phyloP scores from a whole-genome alignment of 2,113 vertebrate species.

The Nothobranchius kuhntae region DNA sequence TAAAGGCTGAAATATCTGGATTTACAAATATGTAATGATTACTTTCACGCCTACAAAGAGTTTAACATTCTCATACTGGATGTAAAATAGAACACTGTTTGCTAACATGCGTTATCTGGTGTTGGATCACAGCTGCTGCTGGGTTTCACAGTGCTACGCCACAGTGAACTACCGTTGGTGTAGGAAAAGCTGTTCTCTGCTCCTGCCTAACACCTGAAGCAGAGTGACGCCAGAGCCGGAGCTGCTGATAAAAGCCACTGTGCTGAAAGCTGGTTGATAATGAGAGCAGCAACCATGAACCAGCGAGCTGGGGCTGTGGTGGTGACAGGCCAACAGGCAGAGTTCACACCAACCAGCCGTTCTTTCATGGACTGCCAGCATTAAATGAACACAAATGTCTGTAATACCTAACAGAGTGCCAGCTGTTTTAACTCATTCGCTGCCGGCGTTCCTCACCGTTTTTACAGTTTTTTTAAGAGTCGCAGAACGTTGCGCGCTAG shows the following conservation, averaged over 20 bases:
- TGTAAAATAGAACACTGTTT: conserved; percentile 10
- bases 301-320: conserved; percentile 44
- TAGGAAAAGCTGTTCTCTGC: conserved; percentile 34
- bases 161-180: conserved; percentile 10
- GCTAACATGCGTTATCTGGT: neutral
- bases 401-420: neutral
- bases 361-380: conserved; percentile 28
- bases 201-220: conserved; percentile 50
- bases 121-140: neutral
- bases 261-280: conserved; percentile 66
- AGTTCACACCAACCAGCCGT: conserved; percentile 32
- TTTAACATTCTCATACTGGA: neutral
- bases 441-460: no score
- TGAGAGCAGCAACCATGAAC: conserved; percentile 50
- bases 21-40: no score
- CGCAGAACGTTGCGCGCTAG: no score
- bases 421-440: neutral
- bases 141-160: neutral
- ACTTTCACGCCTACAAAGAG: neutral
- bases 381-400: conserved; percentile 4
- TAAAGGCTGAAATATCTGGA: no score
- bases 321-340: conserved; percentile 61
- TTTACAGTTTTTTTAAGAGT: no score
- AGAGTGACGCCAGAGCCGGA: conserved; percentile 53
- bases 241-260: conserved; percentile 54